These are phyloP conservation scores for Nannospalax galili DNA, from an alignment of 2,113 vertebrate genomes.

Conservation along the genomic window DNA sequence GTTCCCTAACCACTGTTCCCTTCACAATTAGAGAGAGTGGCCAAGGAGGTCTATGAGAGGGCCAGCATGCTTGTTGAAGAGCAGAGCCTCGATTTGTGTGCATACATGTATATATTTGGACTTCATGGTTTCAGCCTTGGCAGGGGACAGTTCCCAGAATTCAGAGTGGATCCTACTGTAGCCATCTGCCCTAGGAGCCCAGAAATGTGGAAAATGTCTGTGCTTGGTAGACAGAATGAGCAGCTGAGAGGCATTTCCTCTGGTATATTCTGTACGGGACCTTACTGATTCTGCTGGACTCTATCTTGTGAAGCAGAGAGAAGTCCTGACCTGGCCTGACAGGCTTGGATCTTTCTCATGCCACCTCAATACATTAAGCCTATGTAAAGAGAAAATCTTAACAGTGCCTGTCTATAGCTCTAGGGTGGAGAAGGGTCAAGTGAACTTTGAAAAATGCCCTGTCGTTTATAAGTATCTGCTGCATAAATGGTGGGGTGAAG, in stretches of 20 bases:
- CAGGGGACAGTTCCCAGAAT: background rate
- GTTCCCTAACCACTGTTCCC: background rate
- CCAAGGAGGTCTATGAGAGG: background rate
- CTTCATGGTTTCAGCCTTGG: background rate
- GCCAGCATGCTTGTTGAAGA: background rate
- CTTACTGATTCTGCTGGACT: background rate
- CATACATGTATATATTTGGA: background rate
- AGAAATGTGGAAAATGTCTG: background rate
- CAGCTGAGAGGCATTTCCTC: accelerated
- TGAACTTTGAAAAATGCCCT: background rate
- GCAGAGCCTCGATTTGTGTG: background rate
- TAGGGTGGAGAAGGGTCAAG: background rate
- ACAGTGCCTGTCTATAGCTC: background rate
- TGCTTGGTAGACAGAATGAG: too few relatives aligned
- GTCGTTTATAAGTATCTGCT: background rate
- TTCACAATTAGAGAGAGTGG: background rate
- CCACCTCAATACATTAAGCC: background rate
- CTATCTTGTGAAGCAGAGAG: background rate
- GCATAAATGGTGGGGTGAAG: background rate
- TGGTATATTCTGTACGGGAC: background rate
- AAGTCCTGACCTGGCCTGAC: background rate
- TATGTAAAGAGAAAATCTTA: background rate
- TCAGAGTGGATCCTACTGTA: background rate
- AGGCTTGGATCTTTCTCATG: background rate
- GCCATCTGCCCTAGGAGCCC: background rate